phyloP scores from a whole-genome alignment of 2,113 vertebrate species.

The Bambusicola thoracicus region DNA sequence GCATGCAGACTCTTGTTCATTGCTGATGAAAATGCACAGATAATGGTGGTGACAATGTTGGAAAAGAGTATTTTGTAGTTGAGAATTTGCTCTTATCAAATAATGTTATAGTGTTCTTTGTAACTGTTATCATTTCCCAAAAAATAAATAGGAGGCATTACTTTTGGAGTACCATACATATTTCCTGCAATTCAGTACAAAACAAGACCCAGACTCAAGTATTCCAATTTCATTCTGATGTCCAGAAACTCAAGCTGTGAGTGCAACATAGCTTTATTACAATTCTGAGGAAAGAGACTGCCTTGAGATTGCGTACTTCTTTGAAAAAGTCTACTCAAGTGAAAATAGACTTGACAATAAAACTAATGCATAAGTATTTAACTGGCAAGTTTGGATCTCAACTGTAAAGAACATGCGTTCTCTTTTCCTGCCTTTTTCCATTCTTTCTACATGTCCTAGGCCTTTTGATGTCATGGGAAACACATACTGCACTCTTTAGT shows the following conservation, averaged over 20 bases:
- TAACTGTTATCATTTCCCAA: too few species aligned
- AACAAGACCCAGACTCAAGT: not conserved
- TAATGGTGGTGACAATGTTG: too few species aligned
- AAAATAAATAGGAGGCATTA: too few species aligned
- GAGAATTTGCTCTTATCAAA: too few species aligned
- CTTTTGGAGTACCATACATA: too few species aligned
- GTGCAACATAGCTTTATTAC: not conserved
- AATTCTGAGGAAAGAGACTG: not conserved
- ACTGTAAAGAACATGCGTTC: not conserved
- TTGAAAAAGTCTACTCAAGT: not conserved
- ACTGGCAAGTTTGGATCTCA: not conserved
- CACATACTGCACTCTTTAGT: not conserved
- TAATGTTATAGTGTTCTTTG: too few species aligned
- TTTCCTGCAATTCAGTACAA: not conserved
- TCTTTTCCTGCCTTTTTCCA: not conserved
- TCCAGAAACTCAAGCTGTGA: not conserved
- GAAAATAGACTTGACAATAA: not conserved
- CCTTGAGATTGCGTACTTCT: not conserved
- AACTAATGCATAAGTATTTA: not conserved
- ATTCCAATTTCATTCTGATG: not conserved
- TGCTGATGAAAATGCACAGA: too few species aligned
- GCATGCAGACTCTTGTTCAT: too few species aligned
- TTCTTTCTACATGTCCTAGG: not conserved
- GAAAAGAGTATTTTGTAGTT: too few species aligned
- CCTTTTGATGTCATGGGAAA: not conserved